These are phyloP conservation scores for Alviniconcha strummeri DNA, from an alignment of 2,888 invertebrate species.

Conservation along the genomic window DNA sequence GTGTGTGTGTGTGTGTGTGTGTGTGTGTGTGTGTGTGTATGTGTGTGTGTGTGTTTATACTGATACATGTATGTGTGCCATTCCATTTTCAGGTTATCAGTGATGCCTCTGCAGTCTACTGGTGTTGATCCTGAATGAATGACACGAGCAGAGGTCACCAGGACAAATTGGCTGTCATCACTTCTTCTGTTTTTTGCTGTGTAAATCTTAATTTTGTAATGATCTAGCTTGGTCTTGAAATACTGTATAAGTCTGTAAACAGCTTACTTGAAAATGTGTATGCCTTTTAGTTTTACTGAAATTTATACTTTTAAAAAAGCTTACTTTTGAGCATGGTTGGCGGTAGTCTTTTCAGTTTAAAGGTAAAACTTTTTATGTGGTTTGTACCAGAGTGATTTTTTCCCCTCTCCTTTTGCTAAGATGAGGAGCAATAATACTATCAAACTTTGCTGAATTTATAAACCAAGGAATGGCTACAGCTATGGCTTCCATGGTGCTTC, in stretches of 20 bases:
- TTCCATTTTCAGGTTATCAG: neutral
- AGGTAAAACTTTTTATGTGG: too few species aligned
- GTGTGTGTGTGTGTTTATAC: neutral
- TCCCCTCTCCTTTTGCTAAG: too few species aligned
- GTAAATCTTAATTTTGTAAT: neutral
- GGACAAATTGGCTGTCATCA: neutral
- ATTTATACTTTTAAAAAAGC: too few species aligned
- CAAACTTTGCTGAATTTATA: too few species aligned
- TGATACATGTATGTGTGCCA: neutral
- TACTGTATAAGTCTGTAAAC: neutral
- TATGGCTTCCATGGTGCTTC: neutral
- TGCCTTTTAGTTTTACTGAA: too few species aligned
- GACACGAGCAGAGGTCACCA: neutral
- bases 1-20: slow-evolving; percentile 2
- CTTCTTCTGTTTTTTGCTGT: neutral
- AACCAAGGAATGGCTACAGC: neutral
- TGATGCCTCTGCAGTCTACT: neutral
- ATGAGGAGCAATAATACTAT: too few species aligned
- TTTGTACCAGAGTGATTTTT: too few species aligned
- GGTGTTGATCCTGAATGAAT: neutral
- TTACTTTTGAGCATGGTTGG: too few species aligned
- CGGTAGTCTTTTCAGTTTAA: too few species aligned
- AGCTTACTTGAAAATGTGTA: too few species aligned
- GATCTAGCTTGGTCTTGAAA: neutral
- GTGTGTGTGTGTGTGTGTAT: slow-evolving; percentile 2